Conservation (phyloP, 2,888 invertebrate genomes). For the Notodonta ziczac region DNA sequence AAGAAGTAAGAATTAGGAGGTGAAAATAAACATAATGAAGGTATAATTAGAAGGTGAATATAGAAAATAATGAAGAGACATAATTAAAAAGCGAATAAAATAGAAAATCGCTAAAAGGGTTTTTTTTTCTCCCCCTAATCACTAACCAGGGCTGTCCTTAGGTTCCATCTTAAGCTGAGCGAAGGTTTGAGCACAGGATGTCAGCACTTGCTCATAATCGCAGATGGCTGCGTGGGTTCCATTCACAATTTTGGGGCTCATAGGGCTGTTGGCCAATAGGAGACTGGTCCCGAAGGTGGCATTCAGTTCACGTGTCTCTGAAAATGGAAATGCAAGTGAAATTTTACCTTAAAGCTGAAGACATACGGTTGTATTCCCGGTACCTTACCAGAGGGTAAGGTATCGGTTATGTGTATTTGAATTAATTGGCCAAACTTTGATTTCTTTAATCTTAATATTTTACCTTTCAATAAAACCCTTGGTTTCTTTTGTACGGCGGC, state of each 20-base stretch:
- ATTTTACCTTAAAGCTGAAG: not conserved
- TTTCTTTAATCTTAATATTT: not conserved
- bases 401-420: too few relatives aligned
- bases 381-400: too few relatives aligned
- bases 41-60: too few relatives aligned
- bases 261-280: conserved; percentile 96
- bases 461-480: conserved; percentile 91
- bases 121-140: not conserved
- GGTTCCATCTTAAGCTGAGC: conserved; percentile 88
- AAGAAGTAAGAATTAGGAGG: too few relatives aligned
- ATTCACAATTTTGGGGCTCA: conserved; percentile 98
- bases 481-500: conserved; percentile 80
- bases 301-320: conserved; percentile 92
- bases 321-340: conserved; percentile 45
- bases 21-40: too few relatives aligned
- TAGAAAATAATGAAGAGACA: too few relatives aligned
- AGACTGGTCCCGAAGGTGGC: conserved; percentile 97
- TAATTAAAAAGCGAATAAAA: too few relatives aligned
- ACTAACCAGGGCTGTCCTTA: conserved; percentile 90
- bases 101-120: not conserved
- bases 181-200: conserved; percentile 89
- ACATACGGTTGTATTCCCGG: too few relatives aligned
- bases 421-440: too few relatives aligned
- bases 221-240: conserved; percentile 97
- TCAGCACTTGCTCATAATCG: conserved; percentile 90